Evolutionary conservation across 2,888 invertebrate genomes (phyloP).

Genomic region (Protodeltote pygarga): DNA sequence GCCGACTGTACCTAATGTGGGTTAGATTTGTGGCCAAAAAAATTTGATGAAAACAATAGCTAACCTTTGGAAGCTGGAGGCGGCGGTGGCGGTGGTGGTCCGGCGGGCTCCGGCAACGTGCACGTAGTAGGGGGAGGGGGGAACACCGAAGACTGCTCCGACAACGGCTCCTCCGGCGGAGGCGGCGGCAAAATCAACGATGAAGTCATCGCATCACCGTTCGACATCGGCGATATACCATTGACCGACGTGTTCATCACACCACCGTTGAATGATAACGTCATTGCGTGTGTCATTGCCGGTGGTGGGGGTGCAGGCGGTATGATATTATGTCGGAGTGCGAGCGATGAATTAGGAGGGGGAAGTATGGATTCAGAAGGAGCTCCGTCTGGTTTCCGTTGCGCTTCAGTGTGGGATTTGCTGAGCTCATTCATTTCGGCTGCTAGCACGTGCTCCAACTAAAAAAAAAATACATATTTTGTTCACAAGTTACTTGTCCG

Average conservation of each 20-base stretch:
- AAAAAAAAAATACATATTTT: constrained; percentile 20
- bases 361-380: constrained; percentile 78
- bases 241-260: constrained; percentile 42
- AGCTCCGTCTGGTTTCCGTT: constrained; percentile 81
- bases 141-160: constrained; percentile 67
- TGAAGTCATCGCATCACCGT: constrained; percentile 66
- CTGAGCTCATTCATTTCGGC: constrained; percentile 78
- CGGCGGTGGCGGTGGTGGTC: constrained; percentile 91
- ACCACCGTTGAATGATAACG: constrained; percentile 54
- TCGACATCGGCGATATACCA: constrained; percentile 53
- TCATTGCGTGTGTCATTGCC: constrained; percentile 58
- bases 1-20: too few species aligned
- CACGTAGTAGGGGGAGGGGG: constrained; percentile 82
- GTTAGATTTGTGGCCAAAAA: too few species aligned
- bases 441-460: constrained; percentile 81
- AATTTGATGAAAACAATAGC: background rate
- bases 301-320: constrained; percentile 62
- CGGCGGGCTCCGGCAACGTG: constrained; percentile 91
- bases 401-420: constrained; percentile 72
- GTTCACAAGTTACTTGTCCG: too few species aligned
- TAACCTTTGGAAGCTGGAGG: constrained; percentile 81
- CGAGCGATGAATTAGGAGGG: constrained; percentile 70
- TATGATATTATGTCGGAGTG: constrained; percentile 65
- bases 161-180: constrained; percentile 57
- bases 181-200: constrained; percentile 70